A percentile compares a stretch with the other conserved stretches of the same genome.
Conservation (phyloP, 1,140 invertebrate species). For the Andricus grossulariae region DNA sequence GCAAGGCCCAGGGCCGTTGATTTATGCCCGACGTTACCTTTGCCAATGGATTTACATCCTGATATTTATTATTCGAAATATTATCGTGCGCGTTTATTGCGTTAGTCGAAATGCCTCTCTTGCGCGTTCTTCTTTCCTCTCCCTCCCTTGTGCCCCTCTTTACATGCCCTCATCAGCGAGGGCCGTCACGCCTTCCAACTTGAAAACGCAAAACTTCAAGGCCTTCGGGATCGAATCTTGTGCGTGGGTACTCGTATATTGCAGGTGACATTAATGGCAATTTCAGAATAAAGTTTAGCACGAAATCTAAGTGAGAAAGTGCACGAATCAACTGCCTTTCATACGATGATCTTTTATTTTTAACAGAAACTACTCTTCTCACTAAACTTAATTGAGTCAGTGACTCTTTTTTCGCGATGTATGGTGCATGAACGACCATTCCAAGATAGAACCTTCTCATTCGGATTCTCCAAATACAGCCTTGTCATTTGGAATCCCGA, state of each 20-base stretch:
- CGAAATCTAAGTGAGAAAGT: no score
- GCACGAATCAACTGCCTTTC: no score
- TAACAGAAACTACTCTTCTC: no score
- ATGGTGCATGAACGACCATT: no score
- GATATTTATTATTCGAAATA: constrained; percentile 76
- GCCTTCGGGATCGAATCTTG: not conserved
- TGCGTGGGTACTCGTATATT: constrained; percentile 23
- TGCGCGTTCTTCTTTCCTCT: not conserved
- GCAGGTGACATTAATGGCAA: constrained; percentile 16
- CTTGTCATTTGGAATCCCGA: no score
- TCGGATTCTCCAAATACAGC: no score
- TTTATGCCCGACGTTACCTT: constrained; percentile 74
- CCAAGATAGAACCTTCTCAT: no score
- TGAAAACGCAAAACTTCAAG: constrained; percentile 31
- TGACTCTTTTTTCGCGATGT: no score
- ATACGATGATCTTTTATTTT: no score
- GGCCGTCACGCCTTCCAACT: constrained; percentile 31
- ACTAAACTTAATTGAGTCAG: no score
- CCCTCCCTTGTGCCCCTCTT: constrained; percentile 6
- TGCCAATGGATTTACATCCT: constrained; percentile 76
- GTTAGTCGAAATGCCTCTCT: constrained; percentile 59
- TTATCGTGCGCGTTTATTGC: constrained; percentile 75
- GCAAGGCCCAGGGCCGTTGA: constrained; percentile 63
- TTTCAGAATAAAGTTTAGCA: not conserved
- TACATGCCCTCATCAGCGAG: constrained; percentile 25